These are phyloP conservation scores for Psittacara wagleri DNA, from an alignment of 2,113 vertebrate species.

Conservation along the genomic window DNA sequence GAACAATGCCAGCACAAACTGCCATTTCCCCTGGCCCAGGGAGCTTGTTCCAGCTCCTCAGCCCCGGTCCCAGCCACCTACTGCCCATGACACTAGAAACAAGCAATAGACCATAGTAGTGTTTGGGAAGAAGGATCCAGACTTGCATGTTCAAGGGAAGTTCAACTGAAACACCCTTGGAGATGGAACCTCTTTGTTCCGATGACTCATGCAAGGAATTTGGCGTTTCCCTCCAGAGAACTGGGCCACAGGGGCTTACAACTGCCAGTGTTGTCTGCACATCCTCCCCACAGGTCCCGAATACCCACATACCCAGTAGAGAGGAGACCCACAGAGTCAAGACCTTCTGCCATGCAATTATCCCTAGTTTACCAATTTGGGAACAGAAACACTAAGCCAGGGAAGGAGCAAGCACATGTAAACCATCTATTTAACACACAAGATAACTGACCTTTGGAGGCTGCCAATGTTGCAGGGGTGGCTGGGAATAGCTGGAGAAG, in stretches of 20 bases:
- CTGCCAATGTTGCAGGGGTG: slow-evolving; percentile 2
- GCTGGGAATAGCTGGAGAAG: not conserved
- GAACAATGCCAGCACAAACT: not conserved
- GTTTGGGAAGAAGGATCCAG: not conserved
- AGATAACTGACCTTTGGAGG: slow-evolving; percentile 41
- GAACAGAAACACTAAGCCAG: not conserved
- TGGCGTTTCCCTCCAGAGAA: not conserved
- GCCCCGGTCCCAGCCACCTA: not conserved
- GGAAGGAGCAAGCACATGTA: not conserved
- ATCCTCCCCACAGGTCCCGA: not conserved
- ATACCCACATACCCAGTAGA: not conserved
- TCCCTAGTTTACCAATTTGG: not conserved
- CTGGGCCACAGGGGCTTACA: not conserved
- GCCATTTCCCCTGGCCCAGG: not conserved
- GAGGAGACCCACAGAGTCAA: not conserved
- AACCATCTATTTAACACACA: not conserved
- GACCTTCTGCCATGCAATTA: not conserved
- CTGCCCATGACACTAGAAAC: not conserved
- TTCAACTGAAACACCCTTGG: not conserved
- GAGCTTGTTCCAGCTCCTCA: not conserved
- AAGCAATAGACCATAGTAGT: not conserved
- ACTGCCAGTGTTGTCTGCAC: not conserved
- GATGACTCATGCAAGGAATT: not conserved
- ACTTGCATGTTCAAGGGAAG: not conserved
- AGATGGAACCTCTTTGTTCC: not conserved